A percentile compares a stretch with the other conserved stretches of the same genome.
Evolutionary conservation across 2,113 vertebrate genomes (phyloP).

Genomic region (Mastomys natalensis): DNA sequence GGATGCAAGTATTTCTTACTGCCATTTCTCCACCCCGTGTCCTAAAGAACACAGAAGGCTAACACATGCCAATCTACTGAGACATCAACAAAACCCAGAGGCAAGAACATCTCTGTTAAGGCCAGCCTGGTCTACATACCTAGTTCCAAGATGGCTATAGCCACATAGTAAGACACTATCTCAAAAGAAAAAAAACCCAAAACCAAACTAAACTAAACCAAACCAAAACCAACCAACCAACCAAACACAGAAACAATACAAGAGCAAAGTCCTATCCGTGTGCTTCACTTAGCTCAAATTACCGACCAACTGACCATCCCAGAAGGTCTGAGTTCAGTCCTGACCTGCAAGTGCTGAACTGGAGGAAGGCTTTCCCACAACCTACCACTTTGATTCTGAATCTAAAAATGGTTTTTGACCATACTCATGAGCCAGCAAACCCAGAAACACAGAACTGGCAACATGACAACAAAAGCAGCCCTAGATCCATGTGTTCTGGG

Average conservation of each 20-base stretch:
- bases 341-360: neutral
- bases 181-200: neutral
- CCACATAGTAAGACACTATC: neutral
- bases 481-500: neutral
- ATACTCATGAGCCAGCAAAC: neutral
- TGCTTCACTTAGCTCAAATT: neutral
- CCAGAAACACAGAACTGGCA: neutral
- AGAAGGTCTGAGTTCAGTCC: neutral
- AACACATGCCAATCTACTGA: neutral
- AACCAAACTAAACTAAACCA: neutral
- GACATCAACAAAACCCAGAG: accelerated
- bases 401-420: neutral
- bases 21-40: neutral
- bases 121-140: neutral
- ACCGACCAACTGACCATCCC: neutral
- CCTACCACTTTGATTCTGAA: neutral
- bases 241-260: neutral
- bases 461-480: accelerated
- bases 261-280: neutral
- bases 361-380: neutral
- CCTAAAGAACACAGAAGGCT: neutral
- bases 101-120: neutral
- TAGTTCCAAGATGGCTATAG: neutral
- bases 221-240: neutral
- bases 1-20: neutral